phyloP scores from a whole-genome alignment of 1,140 invertebrate species.

The Nautilus pompilius region DNA sequence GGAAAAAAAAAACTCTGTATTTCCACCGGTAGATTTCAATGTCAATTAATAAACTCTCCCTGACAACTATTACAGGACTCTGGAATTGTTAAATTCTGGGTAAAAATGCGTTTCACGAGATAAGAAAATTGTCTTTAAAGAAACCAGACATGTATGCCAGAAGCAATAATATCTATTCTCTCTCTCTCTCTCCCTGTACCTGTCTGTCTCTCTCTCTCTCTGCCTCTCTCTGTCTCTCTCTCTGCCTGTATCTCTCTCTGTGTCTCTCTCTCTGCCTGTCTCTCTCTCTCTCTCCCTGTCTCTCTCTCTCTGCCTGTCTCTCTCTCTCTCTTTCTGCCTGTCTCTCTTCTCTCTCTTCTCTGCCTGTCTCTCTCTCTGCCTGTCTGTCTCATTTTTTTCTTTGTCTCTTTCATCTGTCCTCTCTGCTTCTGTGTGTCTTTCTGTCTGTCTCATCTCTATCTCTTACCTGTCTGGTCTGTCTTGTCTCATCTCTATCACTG shows the following conservation, averaged over 20 bases:
- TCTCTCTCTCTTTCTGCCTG: conserved; percentile 3
- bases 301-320: conserved; percentile 7
- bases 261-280: not conserved
- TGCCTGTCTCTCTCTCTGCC: conserved; percentile 4
- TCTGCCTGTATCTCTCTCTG: conserved; percentile 1
- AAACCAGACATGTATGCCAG: too few relatives aligned
- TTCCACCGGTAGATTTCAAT: too few relatives aligned
- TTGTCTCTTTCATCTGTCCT: not conserved
- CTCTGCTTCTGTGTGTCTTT: not conserved
- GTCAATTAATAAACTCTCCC: too few relatives aligned
- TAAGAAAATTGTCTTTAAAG: too few relatives aligned
- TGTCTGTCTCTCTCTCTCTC: not conserved
- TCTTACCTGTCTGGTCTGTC: not conserved
- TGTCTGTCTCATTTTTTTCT: not conserved
- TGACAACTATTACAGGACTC: too few relatives aligned
- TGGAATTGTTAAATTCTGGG: too few relatives aligned
- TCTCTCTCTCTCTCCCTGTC: conserved; percentile 2
- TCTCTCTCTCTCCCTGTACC: not conserved
- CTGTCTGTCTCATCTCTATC: conserved; percentile 4
- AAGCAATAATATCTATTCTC: too few relatives aligned
- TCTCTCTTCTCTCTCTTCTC: conserved; percentile 5
- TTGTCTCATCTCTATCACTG: not conserved
- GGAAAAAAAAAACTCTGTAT: too few relatives aligned
- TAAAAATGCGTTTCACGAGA: too few relatives aligned
- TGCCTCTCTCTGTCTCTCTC: conserved; percentile 8